Evolutionary conservation across 2,888 invertebrate species (phyloP).

Genomic region (Melolontha melolontha): DNA sequence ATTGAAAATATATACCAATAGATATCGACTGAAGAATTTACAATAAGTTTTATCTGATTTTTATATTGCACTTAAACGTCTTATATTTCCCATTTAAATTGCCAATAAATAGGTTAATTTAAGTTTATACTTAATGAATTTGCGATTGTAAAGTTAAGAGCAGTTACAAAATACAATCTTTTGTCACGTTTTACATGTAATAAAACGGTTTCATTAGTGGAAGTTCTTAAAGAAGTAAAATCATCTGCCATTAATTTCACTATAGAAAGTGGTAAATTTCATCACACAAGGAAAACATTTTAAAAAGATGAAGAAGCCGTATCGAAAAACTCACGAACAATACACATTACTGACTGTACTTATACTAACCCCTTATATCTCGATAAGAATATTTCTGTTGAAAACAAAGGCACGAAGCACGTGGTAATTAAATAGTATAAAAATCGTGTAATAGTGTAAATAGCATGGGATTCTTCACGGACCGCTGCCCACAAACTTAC

Average conservation of each 20-base stretch:
- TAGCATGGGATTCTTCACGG: slow-evolving; percentile 62
- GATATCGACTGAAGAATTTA: too few species aligned
- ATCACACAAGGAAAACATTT: slow-evolving; percentile 34
- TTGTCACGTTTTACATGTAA: slow-evolving; percentile 33
- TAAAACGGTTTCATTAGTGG: slow-evolving; percentile 20
- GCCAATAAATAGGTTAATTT: slow-evolving; percentile 23
- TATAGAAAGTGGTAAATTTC: slow-evolving; percentile 33
- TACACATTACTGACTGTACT: slow-evolving; percentile 13
- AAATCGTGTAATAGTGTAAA: slow-evolving; percentile 62
- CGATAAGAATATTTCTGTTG: slow-evolving; percentile 21
- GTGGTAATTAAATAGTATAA: slow-evolving; percentile 60
- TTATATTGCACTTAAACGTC: slow-evolving; percentile 21
- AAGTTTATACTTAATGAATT: slow-evolving; percentile 16
- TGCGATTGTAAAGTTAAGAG: slow-evolving; percentile 15
- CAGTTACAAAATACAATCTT: slow-evolving; percentile 31
- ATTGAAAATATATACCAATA: too few species aligned
- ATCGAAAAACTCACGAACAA: slow-evolving; percentile 23
- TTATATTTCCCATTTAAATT: slow-evolving; percentile 18
- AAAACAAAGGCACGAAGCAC: slow-evolving; percentile 56
- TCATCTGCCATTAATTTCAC: slow-evolving; percentile 30
- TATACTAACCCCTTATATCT: slow-evolving; percentile 20
- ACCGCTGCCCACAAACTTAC: slow-evolving; percentile 59
- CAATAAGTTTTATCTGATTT: slow-evolving; percentile 5
- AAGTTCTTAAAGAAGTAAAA: slow-evolving; percentile 18
- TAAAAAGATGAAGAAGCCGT: slow-evolving; percentile 15